Evolutionary conservation across 2,888 invertebrate species (phyloP).

Genomic region (Trisateles emortualis): DNA sequence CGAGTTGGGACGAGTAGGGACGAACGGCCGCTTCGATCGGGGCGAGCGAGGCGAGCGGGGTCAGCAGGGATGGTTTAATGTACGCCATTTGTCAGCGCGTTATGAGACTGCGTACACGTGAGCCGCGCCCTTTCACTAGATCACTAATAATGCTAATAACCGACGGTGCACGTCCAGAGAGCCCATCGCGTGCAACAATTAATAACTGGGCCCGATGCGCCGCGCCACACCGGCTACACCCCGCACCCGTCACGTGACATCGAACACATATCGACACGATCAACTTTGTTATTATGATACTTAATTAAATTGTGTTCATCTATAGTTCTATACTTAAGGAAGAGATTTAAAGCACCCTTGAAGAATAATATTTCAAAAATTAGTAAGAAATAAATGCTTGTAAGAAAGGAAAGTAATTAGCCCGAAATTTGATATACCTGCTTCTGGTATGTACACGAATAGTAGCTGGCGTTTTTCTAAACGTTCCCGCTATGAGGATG

Average conservation of each 20-base stretch:
- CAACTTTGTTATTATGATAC: background rate
- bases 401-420: no score
- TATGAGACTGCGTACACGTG: conserved; percentile 27
- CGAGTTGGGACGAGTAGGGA: conserved; percentile 6
- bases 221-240: background rate
- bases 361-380: no score
- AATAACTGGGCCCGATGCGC: conserved; percentile 1
- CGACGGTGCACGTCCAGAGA: background rate
- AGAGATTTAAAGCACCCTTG: no score
- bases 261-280: background rate
- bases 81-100: conserved; percentile 43
- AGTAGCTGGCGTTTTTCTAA: no score
- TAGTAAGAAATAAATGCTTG: no score
- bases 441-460: no score
- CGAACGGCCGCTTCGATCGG: background rate
- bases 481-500: no score
- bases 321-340: no score
- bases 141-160: conserved; percentile 50
- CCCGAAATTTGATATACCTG: no score
- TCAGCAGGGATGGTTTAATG: conserved; percentile 35
- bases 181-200: conserved; percentile 14
- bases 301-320: background rate
- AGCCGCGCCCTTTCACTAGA: conserved; percentile 38
- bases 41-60: conserved; percentile 5
- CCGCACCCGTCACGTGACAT: no score